These are phyloP conservation scores for Willowsia nigromaculata DNA, from an alignment of 2,888 invertebrate genomes.

Conservation along the genomic window DNA sequence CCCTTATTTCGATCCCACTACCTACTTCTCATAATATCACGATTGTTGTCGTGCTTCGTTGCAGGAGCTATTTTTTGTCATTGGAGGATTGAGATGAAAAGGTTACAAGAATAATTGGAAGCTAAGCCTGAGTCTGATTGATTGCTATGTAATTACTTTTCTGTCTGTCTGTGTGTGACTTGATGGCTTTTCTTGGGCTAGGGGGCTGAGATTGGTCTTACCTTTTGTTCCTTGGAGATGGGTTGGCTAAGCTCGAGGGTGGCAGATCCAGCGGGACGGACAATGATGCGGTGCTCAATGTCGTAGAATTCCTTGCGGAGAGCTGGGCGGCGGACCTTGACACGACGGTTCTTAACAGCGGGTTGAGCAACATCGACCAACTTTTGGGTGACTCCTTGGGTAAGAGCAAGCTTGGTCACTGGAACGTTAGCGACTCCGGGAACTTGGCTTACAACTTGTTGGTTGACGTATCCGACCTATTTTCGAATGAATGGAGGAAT, in stretches of 20 bases:
- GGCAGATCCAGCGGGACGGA: slow-evolving; percentile 84
- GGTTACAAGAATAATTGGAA: neutral
- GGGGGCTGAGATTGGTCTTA: slow-evolving; percentile 10
- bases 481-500: neutral
- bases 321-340: slow-evolving; percentile 84
- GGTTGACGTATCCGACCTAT: slow-evolving; percentile 77
- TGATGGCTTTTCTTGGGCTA: neutral
- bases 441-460: slow-evolving; percentile 79
- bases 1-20: slow-evolving; percentile 13
- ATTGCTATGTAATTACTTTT: slow-evolving; percentile 21
- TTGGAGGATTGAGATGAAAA: neutral
- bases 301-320: slow-evolving; percentile 85
- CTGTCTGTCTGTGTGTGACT: neutral
- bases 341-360: slow-evolving; percentile 83
- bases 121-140: slow-evolving; percentile 3
- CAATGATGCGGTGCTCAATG: slow-evolving; percentile 84
- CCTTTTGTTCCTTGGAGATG: slow-evolving; percentile 82
- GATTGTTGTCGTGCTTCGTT: neutral
- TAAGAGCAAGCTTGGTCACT: slow-evolving; percentile 82
- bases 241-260: slow-evolving; percentile 84
- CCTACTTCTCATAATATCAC: neutral
- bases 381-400: slow-evolving; percentile 82
- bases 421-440: slow-evolving; percentile 81
- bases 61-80: slow-evolving; percentile 12
- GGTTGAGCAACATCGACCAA: slow-evolving; percentile 84